Percentiles rank a stretch among this genome's conserved stretches.
Conservation (phyloP, 2,113 vertebrate species). For the Oenanthe oenanthe region DNA sequence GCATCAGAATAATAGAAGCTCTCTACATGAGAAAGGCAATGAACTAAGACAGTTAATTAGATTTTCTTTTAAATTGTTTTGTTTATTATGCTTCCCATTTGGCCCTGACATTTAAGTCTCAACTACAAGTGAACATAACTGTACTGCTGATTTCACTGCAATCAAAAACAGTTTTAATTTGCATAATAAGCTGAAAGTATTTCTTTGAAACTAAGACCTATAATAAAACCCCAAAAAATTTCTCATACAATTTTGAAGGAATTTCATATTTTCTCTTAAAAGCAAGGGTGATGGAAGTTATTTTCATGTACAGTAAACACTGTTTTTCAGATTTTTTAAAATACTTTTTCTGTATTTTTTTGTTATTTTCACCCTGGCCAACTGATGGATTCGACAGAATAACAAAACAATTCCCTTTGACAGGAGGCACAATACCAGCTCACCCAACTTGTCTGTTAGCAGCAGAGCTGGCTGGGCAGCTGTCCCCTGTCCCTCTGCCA, state of each 20-base stretch:
- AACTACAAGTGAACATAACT: not conserved
- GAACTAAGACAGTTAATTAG: slow-evolving; percentile 21
- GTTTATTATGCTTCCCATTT: slow-evolving; percentile 30
- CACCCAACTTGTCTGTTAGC: not conserved
- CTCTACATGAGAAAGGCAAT: slow-evolving; percentile 10
- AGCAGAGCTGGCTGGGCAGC: slow-evolving; percentile 53
- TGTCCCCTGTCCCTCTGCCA: slow-evolving; percentile 40
- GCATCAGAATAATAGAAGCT: slow-evolving; percentile 15
- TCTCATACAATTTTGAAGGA: not conserved
- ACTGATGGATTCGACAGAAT: not conserved
- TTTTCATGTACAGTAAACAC: not conserved
- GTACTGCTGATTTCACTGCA: not conserved
- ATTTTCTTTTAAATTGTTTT: not conserved
- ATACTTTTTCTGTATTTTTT: not conserved
- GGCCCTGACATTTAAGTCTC: not conserved
- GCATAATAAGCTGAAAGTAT: not conserved
- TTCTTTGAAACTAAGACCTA: not conserved
- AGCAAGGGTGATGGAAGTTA: not conserved
- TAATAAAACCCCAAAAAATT: not conserved
- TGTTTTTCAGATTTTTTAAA: not conserved
- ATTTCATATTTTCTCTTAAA: not conserved
- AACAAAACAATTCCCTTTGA: slow-evolving; percentile 8
- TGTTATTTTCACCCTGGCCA: not conserved
- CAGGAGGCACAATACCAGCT: slow-evolving; percentile 17
- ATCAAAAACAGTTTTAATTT: slow-evolving; percentile 5